Percentiles rank a stretch among this genome's conserved stretches.
phyloP scores from a whole-genome alignment of 2,113 vertebrate genomes.

The Polypterus bichir region DNA sequence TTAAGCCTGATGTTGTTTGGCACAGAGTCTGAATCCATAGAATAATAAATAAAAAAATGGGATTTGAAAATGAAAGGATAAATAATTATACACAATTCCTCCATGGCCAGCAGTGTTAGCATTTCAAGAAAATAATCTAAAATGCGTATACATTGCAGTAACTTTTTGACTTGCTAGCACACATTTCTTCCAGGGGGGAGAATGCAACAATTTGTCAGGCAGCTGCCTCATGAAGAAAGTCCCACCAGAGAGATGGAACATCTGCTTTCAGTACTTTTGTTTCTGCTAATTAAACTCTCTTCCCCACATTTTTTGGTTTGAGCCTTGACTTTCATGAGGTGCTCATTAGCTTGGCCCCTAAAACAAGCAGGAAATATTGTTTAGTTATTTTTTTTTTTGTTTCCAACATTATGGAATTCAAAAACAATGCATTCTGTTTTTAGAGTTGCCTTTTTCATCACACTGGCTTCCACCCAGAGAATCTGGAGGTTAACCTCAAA shows the following conservation, averaged over 20 bases:
- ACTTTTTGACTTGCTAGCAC: no score
- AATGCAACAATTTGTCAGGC: background rate
- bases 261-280: background rate
- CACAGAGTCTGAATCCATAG: no score
- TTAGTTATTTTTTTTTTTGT: no score
- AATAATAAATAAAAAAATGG: no score
- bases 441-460: conserved; percentile 33
- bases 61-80: no score
- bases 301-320: background rate
- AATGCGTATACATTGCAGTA: no score
- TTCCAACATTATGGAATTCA: no score
- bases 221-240: background rate
- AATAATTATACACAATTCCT: no score
- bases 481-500: conserved; percentile 40
- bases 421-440: conserved; percentile 48
- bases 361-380: background rate
- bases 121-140: no score
- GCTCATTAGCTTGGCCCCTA: background rate
- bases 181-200: no score
- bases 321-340: background rate
- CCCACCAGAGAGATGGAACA: background rate
- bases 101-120: no score
- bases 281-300: background rate
- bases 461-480: conserved; percentile 48
- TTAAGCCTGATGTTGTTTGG: no score